Conservation (phyloP, 2,797 vertebrate genomes). For the Acipenser transmontanus region DNA sequence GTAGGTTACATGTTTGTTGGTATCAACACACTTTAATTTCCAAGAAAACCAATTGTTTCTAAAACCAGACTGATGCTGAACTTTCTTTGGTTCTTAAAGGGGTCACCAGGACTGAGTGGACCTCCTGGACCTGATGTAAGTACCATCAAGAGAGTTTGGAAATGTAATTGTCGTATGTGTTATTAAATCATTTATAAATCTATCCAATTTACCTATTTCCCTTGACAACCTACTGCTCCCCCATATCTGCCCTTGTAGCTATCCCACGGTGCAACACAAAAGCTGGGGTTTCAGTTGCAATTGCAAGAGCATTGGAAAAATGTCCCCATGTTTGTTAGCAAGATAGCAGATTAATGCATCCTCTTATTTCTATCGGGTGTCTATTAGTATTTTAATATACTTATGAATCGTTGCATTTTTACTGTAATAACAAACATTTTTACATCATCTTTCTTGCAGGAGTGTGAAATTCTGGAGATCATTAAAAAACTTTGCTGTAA, state of each 20-base stretch:
- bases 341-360: too few relatives aligned
- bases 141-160: not conserved
- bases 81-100: slow-evolving; percentile 20
- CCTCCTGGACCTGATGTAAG: slow-evolving; percentile 31
- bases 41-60: not conserved
- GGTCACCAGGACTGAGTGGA: slow-evolving; percentile 24
- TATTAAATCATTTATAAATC: too few relatives aligned
- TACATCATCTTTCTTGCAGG: slow-evolving; percentile 18
- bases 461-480: slow-evolving; percentile 33
- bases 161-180: too few relatives aligned
- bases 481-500: slow-evolving; percentile 34
- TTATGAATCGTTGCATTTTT: not conserved
- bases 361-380: too few relatives aligned
- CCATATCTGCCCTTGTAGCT: too few relatives aligned
- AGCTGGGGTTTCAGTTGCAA: too few relatives aligned
- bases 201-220: too few relatives aligned
- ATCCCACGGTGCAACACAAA: too few relatives aligned
- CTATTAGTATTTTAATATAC: too few relatives aligned
- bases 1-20: slow-evolving; percentile 18
- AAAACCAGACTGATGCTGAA: not conserved
- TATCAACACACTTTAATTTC: not conserved
- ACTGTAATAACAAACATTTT: not conserved
- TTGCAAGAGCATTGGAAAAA: too few relatives aligned
- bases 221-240: too few relatives aligned
- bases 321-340: too few relatives aligned